Evolutionary conservation across 2,113 vertebrate species (phyloP).

Genomic region (Macroglossus sobrinus): DNA sequence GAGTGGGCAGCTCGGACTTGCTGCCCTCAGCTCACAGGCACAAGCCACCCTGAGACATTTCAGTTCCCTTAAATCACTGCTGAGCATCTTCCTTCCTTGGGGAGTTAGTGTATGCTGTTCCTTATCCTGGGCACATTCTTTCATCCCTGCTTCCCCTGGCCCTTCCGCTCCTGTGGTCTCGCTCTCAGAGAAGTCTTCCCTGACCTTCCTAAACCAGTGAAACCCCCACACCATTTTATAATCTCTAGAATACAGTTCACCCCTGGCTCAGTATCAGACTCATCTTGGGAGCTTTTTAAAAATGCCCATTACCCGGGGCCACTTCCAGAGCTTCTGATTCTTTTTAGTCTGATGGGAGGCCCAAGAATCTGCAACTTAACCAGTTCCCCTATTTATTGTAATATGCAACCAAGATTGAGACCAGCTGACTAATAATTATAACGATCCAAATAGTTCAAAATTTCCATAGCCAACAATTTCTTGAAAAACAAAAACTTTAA

Average conservation of each 20-base stretch:
- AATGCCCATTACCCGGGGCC: background rate
- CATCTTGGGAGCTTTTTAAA: background rate
- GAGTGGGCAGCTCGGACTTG: background rate
- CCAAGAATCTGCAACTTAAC: background rate
- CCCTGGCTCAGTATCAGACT: background rate
- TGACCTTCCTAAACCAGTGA: background rate
- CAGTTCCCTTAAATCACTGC: background rate
- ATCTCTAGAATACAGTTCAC: background rate
- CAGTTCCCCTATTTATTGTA: background rate
- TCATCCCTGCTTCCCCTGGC: background rate
- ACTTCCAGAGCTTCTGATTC: background rate
- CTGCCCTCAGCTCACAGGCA: no score
- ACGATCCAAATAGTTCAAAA: background rate
- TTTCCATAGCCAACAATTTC: background rate
- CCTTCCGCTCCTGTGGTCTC: background rate
- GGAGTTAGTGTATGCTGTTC: background rate
- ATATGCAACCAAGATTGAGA: background rate
- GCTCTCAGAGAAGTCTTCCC: background rate
- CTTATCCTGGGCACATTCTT: background rate
- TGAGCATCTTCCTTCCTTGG: background rate
- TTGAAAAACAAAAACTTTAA: background rate
- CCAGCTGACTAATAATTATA: background rate
- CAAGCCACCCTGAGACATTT: background rate
- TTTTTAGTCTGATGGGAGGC: background rate
- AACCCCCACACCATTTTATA: background rate